A percentile compares a stretch with the other conserved stretches of the same genome.
Conservation (phyloP, 2,797 vertebrate genomes). For the Mus minutoides region DNA sequence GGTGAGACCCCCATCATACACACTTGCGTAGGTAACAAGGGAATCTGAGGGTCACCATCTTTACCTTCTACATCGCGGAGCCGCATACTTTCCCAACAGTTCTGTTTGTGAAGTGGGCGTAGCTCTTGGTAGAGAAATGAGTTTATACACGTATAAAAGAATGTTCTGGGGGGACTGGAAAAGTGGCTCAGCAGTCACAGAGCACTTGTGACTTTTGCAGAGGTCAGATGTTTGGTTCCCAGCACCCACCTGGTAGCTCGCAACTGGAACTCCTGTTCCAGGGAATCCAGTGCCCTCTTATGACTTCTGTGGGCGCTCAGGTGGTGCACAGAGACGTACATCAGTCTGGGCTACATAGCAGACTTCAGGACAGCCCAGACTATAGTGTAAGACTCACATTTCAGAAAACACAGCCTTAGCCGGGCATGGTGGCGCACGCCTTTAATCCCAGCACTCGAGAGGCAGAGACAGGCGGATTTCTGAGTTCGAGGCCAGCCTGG, state of each 20-base stretch:
- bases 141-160: background rate
- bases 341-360: background rate
- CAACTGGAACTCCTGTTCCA: background rate
- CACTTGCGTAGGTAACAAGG: background rate
- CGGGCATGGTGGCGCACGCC: too few species aligned
- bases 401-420: background rate
- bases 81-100: background rate
- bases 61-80: background rate
- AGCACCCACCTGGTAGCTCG: background rate
- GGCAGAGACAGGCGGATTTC: too few species aligned
- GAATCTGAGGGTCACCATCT: background rate
- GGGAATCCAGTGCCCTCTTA: too few species aligned
- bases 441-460: too few species aligned
- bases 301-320: background rate
- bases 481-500: too few species aligned
- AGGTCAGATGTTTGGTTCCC: background rate
- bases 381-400: background rate
- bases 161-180: background rate
- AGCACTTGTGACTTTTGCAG: too few species aligned
- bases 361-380: background rate
- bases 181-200: background rate
- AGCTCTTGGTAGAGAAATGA: background rate
- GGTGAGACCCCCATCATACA: conserved; percentile 83
- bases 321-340: background rate
- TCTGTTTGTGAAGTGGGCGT: background rate